Evolutionary conservation across 1,140 invertebrate genomes (phyloP), one percentile per base, ranked within the genome.

Genomic region (Drosophila pandora): DNA sequence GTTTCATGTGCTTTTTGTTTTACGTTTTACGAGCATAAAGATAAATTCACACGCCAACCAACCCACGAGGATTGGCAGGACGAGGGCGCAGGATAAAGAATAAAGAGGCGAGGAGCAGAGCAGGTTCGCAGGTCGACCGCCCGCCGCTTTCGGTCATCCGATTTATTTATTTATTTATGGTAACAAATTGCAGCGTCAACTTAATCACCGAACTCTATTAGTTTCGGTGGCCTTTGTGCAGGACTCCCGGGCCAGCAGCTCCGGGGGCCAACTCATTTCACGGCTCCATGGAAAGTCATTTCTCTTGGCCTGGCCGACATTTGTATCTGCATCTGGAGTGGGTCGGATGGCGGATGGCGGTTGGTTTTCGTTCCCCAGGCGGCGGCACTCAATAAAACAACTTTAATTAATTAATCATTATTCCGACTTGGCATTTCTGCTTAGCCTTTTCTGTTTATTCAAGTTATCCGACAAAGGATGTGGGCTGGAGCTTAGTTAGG

Each of bases 111-210:
- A 22, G 12, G 21, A 32, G 25, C 32, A 28, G 37, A 0, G 12
- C 50, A 58, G 72, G 48, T 64, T 21, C 17, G 17, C 17, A 41
- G 60, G 48, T 37, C 39, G 62, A 48, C 60, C 45, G 41, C 61
- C 61, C 61, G 61, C 49, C 55, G 62, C 21, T 78, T 80, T 78
- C 50, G 71, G 72, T 88, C 60, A 79, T 88, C 71, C 83, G 83
- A 82, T 57, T 74, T 88, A 88, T 85, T 85, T 85, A 85, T 87
- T 87, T 87, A 87, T 88, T 88, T 88, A 83, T 89, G 76, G 72
- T 76, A 88, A 88, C 83, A 88, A 88, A 88, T 88, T 88, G 83
- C 83, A 88, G 76, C 80, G 83, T 88, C 83, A 88, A 88, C 84
- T 76, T 89, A 87, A 87, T 79, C 83, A 88, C 79, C 79, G 63